Conservation (phyloP, 2,888 invertebrate genomes). For the Drosophila sordidapex region DNA sequence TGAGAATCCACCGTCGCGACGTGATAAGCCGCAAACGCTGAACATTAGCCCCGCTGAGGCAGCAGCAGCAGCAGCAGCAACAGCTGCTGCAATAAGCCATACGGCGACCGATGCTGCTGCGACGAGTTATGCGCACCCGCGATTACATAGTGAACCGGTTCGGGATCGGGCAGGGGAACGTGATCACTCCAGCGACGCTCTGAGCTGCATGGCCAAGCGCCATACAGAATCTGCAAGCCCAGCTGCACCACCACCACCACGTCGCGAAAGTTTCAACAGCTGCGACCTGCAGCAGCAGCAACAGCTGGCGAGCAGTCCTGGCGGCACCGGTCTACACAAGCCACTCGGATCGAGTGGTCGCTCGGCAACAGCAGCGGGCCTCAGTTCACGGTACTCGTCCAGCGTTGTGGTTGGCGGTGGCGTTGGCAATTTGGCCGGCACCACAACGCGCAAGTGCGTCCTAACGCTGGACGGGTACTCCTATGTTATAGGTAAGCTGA, state of each 20-base stretch:
- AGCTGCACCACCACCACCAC: conserved; percentile 52
- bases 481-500: conserved; percentile 92
- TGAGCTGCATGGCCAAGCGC: conserved; percentile 38
- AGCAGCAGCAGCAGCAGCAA: background rate
- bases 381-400: conserved; percentile 78
- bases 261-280: conserved; percentile 79
- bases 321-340: conserved; percentile 40
- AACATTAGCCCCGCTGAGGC: conserved; percentile 61
- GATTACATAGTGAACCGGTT: conserved; percentile 74
- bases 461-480: conserved; percentile 94
- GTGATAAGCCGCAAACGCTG: conserved; percentile 82
- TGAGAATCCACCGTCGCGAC: conserved; percentile 66
- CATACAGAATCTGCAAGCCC: conserved; percentile 62
- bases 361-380: conserved; percentile 1
- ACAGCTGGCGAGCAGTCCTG: conserved; percentile 46
- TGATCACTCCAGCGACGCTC: conserved; percentile 76
- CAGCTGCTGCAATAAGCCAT: background rate
- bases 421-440: conserved; percentile 83
- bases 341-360: conserved; percentile 51
- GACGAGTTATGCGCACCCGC: conserved; percentile 52
- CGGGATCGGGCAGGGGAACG: conserved; percentile 46
- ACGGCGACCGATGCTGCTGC: background rate
- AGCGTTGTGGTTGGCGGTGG: conserved; percentile 61
- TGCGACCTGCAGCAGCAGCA: conserved; percentile 59
- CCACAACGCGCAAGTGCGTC: conserved; percentile 91